A percentile compares a stretch with the other conserved stretches of the same genome.
Conservation (phyloP, 1,140 invertebrate species). For the Drosophila subpulchrella region DNA sequence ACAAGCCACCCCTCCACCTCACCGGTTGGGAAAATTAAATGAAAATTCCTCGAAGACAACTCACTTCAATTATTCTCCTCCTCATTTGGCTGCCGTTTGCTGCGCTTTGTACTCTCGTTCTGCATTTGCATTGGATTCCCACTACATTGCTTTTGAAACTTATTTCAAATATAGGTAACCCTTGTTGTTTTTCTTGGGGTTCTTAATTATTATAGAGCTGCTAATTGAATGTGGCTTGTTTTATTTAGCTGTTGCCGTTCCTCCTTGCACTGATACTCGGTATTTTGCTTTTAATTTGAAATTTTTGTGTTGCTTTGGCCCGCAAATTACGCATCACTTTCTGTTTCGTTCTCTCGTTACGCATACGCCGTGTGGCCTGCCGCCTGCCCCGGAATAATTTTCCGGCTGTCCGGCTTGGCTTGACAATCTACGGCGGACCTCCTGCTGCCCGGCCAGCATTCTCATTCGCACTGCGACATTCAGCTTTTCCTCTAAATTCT, state of each 20-base stretch:
- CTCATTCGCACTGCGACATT: constrained; percentile 22
- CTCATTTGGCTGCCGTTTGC: constrained; percentile 46
- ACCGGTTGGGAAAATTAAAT: constrained; percentile 13
- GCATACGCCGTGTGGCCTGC: constrained; percentile 73
- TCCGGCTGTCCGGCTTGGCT: constrained; percentile 28
- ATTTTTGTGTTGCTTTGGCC: constrained; percentile 32
- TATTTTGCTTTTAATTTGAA: constrained; percentile 8
- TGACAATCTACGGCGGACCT: constrained; percentile 15
- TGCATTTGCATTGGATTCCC: constrained; percentile 18
- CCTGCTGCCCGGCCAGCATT: constrained; percentile 27
- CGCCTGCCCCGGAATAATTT: constrained; percentile 23
- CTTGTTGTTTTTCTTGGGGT: neutral
- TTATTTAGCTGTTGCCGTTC: constrained; percentile 2
- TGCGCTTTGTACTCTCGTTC: constrained; percentile 68
- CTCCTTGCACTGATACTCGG: constrained; percentile 11
- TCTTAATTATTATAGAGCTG: constrained; percentile 42
- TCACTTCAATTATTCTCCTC: constrained; percentile 41
- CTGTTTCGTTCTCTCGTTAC: constrained; percentile 77
- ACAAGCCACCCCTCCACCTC: neutral
- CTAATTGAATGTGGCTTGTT: constrained; percentile 31
- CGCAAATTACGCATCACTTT: constrained; percentile 81
- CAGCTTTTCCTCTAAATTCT: constrained; percentile 3
- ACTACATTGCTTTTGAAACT: constrained; percentile 31
- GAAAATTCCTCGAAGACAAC: constrained; percentile 35
- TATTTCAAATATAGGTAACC: constrained; percentile 21